Evolutionary conservation across 2,888 invertebrate species (phyloP).

Genomic region (Syritta pipiens): DNA sequence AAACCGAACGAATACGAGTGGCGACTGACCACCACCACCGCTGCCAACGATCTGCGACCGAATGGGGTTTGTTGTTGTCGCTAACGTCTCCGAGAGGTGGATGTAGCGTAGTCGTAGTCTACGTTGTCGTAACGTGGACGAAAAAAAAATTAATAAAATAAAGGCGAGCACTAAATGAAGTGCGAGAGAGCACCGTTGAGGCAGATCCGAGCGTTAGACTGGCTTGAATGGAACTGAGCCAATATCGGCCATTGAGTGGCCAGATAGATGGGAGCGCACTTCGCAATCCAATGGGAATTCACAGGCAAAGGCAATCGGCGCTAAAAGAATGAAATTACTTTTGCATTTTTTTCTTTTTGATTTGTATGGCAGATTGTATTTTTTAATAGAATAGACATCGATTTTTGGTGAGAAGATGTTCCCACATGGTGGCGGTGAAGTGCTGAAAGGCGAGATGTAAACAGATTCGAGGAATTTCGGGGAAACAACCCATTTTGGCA

Average conservation of each 20-base stretch:
- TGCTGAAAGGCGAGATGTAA: too few species aligned
- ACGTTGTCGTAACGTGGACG: too few species aligned
- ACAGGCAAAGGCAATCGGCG: slow-evolving; percentile 12
- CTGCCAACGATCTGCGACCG: slow-evolving; percentile 61
- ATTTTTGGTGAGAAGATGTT: background rate
- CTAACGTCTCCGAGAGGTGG: background rate
- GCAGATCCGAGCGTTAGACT: slow-evolving; percentile 51
- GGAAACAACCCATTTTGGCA: too few species aligned
- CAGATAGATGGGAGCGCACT: slow-evolving; percentile 42
- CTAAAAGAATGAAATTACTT: slow-evolving; percentile 49
- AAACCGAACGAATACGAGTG: too few species aligned
- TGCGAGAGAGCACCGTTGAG: slow-evolving; percentile 39
- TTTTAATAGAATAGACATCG: slow-evolving; percentile 28
- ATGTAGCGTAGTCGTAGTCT: too few species aligned
- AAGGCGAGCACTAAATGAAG: slow-evolving; percentile 10
- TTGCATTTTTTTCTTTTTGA: slow-evolving; percentile 21
- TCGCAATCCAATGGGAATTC: slow-evolving; percentile 45
- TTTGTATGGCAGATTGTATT: slow-evolving; percentile 45
- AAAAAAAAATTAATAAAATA: too few species aligned
- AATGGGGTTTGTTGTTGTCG: slow-evolving; percentile 43
- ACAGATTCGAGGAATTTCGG: too few species aligned
- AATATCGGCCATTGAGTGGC: slow-evolving; percentile 57
- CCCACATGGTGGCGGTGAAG: background rate
- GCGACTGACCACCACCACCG: slow-evolving; percentile 46
- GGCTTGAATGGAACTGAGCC: slow-evolving; percentile 64